Base-by-base conservation (phyloP, 2,888 invertebrate genomes). In the Lingula anatina region DNA sequence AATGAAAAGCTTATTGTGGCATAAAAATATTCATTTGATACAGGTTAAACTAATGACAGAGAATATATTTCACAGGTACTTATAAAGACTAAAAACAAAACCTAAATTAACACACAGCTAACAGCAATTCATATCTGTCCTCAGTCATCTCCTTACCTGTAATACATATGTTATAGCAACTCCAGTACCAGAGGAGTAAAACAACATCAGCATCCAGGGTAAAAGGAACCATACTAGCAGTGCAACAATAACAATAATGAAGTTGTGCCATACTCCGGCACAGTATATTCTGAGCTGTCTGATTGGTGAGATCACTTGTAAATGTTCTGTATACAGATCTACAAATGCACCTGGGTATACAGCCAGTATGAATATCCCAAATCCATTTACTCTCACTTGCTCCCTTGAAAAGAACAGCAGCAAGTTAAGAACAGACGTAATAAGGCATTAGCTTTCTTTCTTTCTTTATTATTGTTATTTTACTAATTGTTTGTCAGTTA, bases 321-420 rank as follows among this genome's bases (percentile, higher is more conserved):
- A 60, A 51, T 75, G 75, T 46, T 90, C 90, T 2, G 84, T 83
- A 53, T 87, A 88, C 48, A 97, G 81, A 63, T 89, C 86, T 1
- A 94, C 94, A 79, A 87, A 95, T 5, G 95, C 94, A 46, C 93
- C 83, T 1, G 96, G 95, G 61, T 97, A 82, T 51, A 93, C 83
- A 57, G 88, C 86, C 61, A 90, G 83, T 15, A 97, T 73, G 69
- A 87, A 85, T 36, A 94, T 78, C 36, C 97, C 96, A 66, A 93
- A 85, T 20, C 90, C 89, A 54, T 87, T 83, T n/a, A 97, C 80
- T 53, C 88, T 87, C 2, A 96, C 89, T 77, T 91, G 90, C 78
- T 96, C 93, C 69, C 89, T 85, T 63, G 15, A 60, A 59, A 48
- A 31, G 52, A 46, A 50, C 47, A 40, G 27, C 5, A 35, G 12